Evolutionary conservation across 2,113 vertebrate species (phyloP), one percentile per base, ranked within the genome.

Genomic region (Pseudois nayaur): DNA sequence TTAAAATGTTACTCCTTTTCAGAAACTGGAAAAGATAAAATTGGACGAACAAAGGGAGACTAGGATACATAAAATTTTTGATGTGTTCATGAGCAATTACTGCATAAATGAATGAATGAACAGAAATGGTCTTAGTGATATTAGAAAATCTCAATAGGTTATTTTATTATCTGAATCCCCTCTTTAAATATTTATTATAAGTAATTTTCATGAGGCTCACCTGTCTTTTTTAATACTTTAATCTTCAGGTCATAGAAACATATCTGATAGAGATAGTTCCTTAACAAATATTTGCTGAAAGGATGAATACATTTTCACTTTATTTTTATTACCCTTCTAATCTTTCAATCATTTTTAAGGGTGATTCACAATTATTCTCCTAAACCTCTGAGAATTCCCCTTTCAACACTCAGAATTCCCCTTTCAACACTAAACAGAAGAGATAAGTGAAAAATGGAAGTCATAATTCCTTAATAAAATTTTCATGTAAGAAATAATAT

Each of bases 271-370:
- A 91, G n/a, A 27, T 48, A 95, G 25, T 60, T 97, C 57, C 57
- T 96, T 95, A 60, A 85, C 40, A 94, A 95, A 78, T 93, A 71
- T 89, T 55, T 93, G 71, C n/a, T 91, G 86, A 91, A 90, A 88
- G 57, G 31, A 60, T 76, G 13, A 90, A 84, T 60, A 54, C 19
- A 84, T 81, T 91, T 87, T 95, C 78, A 91, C 87, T 96, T 97
- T 87, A 36, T 59, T 89, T 90, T 78, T 64, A 91, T 79, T 84
- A 81, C 27, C 50, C 54, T 94, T 96, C 96, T 64, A 81, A 92
- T 19, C 87, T 96, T 82, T 82, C 43, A 64, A 87, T 92, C 16
- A 95, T 96, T 92, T 93, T 97, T 45, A 92, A 97, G 11, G 8
- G 17, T 78, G 89, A 95, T 83, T 59, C 57, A 84, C 43, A 89